Conservation (phyloP, 2,113 vertebrate species). For the Neodon shergylaensis region DNA sequence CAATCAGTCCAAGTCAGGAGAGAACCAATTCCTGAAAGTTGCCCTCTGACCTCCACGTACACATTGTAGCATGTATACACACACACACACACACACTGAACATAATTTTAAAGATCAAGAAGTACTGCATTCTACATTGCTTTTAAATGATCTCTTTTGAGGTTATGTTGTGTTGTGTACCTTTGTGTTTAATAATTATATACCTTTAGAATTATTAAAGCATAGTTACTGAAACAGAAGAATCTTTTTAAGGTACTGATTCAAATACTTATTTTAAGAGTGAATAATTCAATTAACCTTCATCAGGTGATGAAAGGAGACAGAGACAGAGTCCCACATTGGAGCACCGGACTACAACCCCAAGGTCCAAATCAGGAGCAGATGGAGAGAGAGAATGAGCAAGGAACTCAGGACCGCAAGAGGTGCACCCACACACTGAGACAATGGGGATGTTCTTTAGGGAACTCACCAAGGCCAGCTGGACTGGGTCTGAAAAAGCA, state of each 20-base stretch:
- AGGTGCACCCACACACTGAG: no score
- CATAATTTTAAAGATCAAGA: neutral
- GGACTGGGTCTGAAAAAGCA: no score
- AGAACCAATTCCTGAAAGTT: neutral
- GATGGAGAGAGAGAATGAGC: no score
- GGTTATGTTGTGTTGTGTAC: neutral
- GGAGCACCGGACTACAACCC: no score
- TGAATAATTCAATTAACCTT: slow-evolving; percentile 9
- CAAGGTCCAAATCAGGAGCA: no score
- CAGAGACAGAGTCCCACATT: no score
- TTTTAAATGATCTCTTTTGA: slow-evolving; percentile 6
- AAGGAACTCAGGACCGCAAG: no score
- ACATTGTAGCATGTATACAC: neutral
- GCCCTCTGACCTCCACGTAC: neutral
- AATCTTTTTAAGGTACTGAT: neutral
- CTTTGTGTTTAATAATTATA: neutral
- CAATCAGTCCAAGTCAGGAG: neutral
- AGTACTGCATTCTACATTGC: neutral
- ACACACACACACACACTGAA: neutral
- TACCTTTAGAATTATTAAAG: neutral
- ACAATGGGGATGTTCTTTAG: no score
- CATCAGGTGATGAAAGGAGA: no score
- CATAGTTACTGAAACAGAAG: neutral
- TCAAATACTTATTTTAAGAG: neutral
- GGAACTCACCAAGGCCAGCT: no score